Evolutionary conservation across 2,113 vertebrate genomes (phyloP).

Genomic region (Choloepus hoffmanni): DNA sequence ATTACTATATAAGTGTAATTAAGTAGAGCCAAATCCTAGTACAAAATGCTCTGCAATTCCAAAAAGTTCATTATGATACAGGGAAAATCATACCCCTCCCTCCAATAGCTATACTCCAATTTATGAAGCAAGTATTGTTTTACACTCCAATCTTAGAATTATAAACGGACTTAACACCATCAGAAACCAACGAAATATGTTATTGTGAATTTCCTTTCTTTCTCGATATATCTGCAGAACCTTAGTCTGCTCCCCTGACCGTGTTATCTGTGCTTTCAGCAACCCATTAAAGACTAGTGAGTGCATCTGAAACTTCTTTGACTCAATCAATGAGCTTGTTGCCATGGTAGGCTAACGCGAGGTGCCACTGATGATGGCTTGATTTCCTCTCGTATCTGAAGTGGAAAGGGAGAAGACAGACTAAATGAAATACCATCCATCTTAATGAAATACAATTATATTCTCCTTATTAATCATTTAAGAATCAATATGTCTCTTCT

Average conservation of each 20-base stretch:
- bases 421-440: slow-evolving; percentile 99
- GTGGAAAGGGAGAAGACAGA: slow-evolving; percentile 98
- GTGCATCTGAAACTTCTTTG: slow-evolving; percentile 88
- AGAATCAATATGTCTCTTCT: slow-evolving; percentile 99
- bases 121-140: not conserved
- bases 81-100: not conserved
- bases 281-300: slow-evolving; percentile 84
- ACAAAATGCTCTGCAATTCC: not conserved
- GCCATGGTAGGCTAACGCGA: slow-evolving; percentile 96
- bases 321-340: slow-evolving; percentile 94
- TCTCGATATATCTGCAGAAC: slow-evolving; percentile 58
- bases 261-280: slow-evolving; percentile 82
- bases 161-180: not conserved
- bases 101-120: not conserved
- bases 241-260: slow-evolving; percentile 66
- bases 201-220: not conserved
- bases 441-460: slow-evolving; percentile 99
- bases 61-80: not conserved
- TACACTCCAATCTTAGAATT: not conserved
- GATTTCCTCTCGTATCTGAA: slow-evolving; percentile 97
- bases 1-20: not conserved
- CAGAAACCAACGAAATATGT: slow-evolving; percentile 2
- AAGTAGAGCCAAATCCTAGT: not conserved
- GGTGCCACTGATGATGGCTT: slow-evolving; percentile 93
- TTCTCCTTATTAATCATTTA: slow-evolving; percentile 99